Evolutionary conservation across 2,888 invertebrate genomes (phyloP).

Genomic region (Atherix ibis): DNA sequence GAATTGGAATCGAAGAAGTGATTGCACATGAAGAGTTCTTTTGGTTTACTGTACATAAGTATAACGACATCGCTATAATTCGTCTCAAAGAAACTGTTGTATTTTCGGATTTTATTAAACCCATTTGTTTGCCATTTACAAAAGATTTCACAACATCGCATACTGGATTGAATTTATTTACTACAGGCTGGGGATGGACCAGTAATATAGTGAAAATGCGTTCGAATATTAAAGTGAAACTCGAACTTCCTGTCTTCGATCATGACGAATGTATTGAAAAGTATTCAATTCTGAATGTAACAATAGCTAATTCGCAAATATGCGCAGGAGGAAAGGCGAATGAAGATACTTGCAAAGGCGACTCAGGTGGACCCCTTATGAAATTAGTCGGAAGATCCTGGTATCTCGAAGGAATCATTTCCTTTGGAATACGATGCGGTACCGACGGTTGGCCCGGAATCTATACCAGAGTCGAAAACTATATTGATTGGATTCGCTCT

Average conservation of each 20-base stretch:
- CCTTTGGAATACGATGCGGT: constrained; percentile 51
- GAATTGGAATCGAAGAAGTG: constrained; percentile 43
- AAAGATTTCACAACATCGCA: constrained; percentile 19
- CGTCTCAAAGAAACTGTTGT: constrained; percentile 39
- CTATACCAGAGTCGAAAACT: constrained; percentile 46
- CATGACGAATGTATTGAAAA: constrained; percentile 33
- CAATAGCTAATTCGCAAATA: constrained; percentile 34
- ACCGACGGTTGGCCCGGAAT: constrained; percentile 48
- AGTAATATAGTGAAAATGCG: no score
- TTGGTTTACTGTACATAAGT: constrained; percentile 38
- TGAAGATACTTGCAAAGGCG: constrained; percentile 58
- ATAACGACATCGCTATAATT: constrained; percentile 56
- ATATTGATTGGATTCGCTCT: constrained; percentile 35
- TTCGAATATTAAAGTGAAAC: no score
- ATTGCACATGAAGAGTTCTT: constrained; percentile 49
- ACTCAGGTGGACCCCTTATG: constrained; percentile 66
- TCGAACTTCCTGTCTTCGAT: constrained; percentile 36
- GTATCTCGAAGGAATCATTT: constrained; percentile 47
- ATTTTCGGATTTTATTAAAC: constrained; percentile 39
- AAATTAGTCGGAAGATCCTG: constrained; percentile 34
- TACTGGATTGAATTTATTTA: constrained; percentile 31
- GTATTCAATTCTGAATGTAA: constrained; percentile 20
- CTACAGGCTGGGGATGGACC: constrained; percentile 50
- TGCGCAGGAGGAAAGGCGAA: constrained; percentile 53
- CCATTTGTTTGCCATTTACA: constrained; percentile 42